Conservation (phyloP, 2,888 invertebrate genomes). For the Chrysolina oricalcia region DNA sequence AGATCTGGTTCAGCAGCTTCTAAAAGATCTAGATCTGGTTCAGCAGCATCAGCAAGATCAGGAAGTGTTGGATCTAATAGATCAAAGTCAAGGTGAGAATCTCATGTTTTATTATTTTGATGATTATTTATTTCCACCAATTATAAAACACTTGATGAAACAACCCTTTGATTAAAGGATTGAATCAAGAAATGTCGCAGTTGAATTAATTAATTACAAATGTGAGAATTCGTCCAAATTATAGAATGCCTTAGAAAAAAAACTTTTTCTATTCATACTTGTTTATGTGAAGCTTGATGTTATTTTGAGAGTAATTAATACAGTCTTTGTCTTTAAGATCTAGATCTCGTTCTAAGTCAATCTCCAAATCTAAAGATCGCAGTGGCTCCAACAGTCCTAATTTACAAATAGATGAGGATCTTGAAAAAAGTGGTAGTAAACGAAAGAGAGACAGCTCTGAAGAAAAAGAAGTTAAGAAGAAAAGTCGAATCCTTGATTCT, state of each 20-base stretch:
- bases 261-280: no score
- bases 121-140: background rate
- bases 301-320: no score
- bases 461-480: slow-evolving; percentile 68
- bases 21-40: slow-evolving; percentile 32
- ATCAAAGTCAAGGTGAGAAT: slow-evolving; percentile 38
- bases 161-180: no score
- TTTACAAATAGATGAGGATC: slow-evolving; percentile 74
- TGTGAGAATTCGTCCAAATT: no score
- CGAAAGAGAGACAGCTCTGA: slow-evolving; percentile 67
- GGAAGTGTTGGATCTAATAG: slow-evolving; percentile 33
- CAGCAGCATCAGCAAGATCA: slow-evolving; percentile 49
- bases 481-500: slow-evolving; percentile 76
- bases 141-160: background rate
- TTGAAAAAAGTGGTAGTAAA: slow-evolving; percentile 64
- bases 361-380: slow-evolving; percentile 51
- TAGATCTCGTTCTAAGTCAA: slow-evolving; percentile 58
- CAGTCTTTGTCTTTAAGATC: slow-evolving; percentile 36
- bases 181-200: no score
- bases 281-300: no score
- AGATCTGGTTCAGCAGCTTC: slow-evolving; percentile 54
- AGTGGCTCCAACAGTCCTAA: slow-evolving; percentile 71
- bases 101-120: background rate
- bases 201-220: no score
- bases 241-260: no score